Evolutionary conservation across 1,140 invertebrate species (phyloP).

Genomic region (Drosophila sp.): DNA sequence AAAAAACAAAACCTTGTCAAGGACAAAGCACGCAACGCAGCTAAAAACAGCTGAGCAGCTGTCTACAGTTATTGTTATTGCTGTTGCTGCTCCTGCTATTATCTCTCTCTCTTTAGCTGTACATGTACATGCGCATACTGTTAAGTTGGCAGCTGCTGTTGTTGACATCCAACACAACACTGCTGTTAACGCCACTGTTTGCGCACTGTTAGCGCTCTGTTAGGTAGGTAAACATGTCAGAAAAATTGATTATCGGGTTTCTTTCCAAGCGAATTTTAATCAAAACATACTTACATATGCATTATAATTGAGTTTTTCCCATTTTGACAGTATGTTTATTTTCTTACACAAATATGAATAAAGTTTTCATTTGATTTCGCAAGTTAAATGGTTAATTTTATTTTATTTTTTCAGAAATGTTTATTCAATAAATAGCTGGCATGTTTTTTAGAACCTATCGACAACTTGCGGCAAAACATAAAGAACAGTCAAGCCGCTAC

Average conservation of each 20-base stretch:
- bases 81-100: constrained; percentile 7
- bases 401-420: constrained; percentile 6
- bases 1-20: constrained; percentile 83
- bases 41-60: constrained; percentile 73
- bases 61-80: constrained; percentile 45
- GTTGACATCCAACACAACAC: constrained; percentile 12
- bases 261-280: constrained; percentile 27
- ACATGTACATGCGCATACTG: constrained; percentile 59
- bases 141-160: constrained; percentile 24
- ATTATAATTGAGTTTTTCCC: constrained; percentile 46
- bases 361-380: constrained; percentile 52
- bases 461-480: constrained; percentile 39
- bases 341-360: constrained; percentile 39
- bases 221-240: constrained; percentile 42
- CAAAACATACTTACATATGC: constrained; percentile 21
- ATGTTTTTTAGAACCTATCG: constrained; percentile 33
- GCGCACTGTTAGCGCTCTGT: constrained; percentile 29
- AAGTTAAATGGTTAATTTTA: constrained; percentile 50
- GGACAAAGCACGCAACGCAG: constrained; percentile 75
- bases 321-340: constrained; percentile 2
- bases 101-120: constrained; percentile 19
- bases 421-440: constrained; percentile 21
- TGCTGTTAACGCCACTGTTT: constrained; percentile 21
- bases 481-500: too few species aligned
- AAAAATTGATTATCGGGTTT: constrained; percentile 62